Evolutionary conservation across 2,888 invertebrate species (phyloP), one percentile per base, ranked within the genome.

Genomic region (Ceraclea dissimilis): DNA sequence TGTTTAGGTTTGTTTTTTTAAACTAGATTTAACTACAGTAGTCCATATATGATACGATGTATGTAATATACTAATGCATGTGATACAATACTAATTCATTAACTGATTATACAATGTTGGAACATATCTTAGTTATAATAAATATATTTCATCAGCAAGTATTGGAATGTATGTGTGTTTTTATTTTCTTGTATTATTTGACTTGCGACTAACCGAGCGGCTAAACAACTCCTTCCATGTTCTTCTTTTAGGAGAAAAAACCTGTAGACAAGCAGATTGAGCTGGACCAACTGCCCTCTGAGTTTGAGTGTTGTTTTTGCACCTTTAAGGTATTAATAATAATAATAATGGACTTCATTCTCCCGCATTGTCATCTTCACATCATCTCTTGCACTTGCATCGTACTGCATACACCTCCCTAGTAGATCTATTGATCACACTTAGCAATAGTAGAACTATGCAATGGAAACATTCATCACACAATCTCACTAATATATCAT

Each of bases 261-360:
- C 80, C 78, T 73, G 81, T 80, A 76, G 82, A 82, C 71, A 82
- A 82, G 77, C 79, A 80, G 75, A 85, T 87, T 75, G 83, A 83
- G 83, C 79, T 86, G 79, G 90, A 90, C 81, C 91, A 92, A 81
- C 83, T 90, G 78, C 91, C 91, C 80, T 91, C 89, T 82, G 92
- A 92, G 82, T 90, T 91, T 85, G 93, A 93, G 84, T 93, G 93
- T 88, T 93, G 92, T 86, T 93, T 91, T 88, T 93, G 92, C 86
- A 90, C 90, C 78, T 86, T 90, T 75, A 92, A 92, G 91, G 92
- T 92, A 88, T 20, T 18, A 10, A 26, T 26, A 26, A 4, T 26
- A 26, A 26, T 26, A 26, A 4, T 26, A 26, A 26, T n/a, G n/a
- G n/a, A n/a, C n/a, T n/a, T n/a, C n/a, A n/a, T 10, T 26, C 26